Conservation (phyloP, 2,113 vertebrate genomes). For the pig (Sus scrofa) region DNA sequence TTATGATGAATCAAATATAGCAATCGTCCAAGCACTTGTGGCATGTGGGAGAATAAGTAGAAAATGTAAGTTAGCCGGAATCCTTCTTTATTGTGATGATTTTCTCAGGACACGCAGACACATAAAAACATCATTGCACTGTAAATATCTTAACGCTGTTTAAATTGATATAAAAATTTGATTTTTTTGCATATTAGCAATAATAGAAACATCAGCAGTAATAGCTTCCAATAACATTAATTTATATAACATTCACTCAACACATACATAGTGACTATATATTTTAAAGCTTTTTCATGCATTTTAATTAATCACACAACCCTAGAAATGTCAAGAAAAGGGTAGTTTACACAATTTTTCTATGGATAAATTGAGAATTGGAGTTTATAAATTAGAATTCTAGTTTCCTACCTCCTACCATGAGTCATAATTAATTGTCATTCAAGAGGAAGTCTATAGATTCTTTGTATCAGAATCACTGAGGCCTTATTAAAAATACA, state of each 20-base stretch:
- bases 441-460: neutral
- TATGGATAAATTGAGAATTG: neutral
- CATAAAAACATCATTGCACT: neutral
- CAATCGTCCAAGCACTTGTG: neutral
- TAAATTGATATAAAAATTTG: neutral
- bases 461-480: neutral
- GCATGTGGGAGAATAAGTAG: neutral
- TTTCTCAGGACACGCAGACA: neutral
- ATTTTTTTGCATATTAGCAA: neutral
- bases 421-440: slow-evolving; percentile 18
- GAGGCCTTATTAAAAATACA: neutral
- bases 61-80: neutral
- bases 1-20: neutral
- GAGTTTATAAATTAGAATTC: slow-evolving; percentile 4
- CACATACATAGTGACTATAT: neutral
- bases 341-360: neutral
- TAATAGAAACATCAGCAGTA: neutral
- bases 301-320: neutral
- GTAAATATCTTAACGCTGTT: neutral
- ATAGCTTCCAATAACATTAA: neutral
- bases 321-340: neutral
- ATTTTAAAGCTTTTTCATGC: neutral
- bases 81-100: neutral
- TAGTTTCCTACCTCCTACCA: neutral
- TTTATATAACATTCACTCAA: neutral